These are phyloP conservation scores for Rugalucina vietnamica DNA, from an alignment of 2,888 invertebrate genomes.

Conservation along the genomic window DNA sequence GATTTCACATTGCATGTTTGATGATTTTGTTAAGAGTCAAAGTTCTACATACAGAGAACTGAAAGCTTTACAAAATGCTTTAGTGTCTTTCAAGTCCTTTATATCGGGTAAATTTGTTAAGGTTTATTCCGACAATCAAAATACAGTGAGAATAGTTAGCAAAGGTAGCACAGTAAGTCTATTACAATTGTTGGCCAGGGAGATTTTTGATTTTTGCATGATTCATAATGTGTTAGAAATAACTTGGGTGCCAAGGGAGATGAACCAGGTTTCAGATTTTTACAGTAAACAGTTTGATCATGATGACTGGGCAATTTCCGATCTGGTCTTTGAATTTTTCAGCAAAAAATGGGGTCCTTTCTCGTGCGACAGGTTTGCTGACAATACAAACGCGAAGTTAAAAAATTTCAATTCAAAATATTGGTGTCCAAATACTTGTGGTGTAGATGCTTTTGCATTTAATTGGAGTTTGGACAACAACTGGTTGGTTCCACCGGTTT, in stretches of 20 bases:
- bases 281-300: constrained; percentile 14
- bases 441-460: constrained; percentile 12
- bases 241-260: constrained; percentile 2
- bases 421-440: constrained; percentile 1
- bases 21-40: not conserved
- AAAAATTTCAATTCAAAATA: not conserved
- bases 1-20: not conserved
- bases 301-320: constrained; percentile 15
- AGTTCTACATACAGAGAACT: not conserved
- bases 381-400: not conserved
- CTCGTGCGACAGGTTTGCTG: constrained; percentile 12
- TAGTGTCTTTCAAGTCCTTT: not conserved
- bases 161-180: not conserved
- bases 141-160: constrained; percentile 8
- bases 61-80: too few relatives aligned
- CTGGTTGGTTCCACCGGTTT: constrained; percentile 3
- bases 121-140: constrained; percentile 19
- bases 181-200: not conserved
- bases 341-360: constrained; percentile 15
- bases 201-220: not conserved
- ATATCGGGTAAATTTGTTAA: constrained; percentile 17
- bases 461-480: not conserved
- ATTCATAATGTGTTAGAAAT: not conserved
- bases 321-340: not conserved
- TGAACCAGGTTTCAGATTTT: not conserved